A percentile compares a stretch with the other conserved stretches of the same genome.
phyloP scores from a whole-genome alignment of 1,140 invertebrate species.

The Danaus melanippus region DNA sequence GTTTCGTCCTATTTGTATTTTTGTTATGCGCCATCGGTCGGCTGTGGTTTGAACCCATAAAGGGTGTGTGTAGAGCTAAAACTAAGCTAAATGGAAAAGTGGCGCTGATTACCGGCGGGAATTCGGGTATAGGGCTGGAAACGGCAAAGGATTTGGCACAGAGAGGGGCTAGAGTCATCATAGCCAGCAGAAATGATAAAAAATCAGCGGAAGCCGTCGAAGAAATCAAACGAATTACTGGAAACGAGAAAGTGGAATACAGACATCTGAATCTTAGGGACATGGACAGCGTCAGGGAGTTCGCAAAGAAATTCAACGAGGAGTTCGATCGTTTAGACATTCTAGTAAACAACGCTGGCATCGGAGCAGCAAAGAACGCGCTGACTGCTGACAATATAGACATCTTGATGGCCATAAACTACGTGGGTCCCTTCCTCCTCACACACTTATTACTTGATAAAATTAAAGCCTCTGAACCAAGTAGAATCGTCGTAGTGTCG shows the following conservation, averaged over 20 bases:
- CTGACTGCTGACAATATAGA: slow-evolving; percentile 76
- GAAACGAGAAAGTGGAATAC: slow-evolving; percentile 20
- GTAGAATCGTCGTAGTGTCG: slow-evolving; percentile 79
- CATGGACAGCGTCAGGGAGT: slow-evolving; percentile 37
- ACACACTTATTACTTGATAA: slow-evolving; percentile 77
- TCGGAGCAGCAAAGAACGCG: slow-evolving; percentile 21
- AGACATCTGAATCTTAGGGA: slow-evolving; percentile 43
- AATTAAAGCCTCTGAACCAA: slow-evolving; percentile 54
- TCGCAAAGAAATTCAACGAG: slow-evolving; percentile 43
- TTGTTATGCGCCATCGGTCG: slow-evolving; percentile 2
- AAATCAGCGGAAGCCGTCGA: slow-evolving; percentile 22
- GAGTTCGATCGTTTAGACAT: slow-evolving; percentile 74
- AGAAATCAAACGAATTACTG: slow-evolving; percentile 16
- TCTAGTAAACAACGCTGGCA: slow-evolving; percentile 83
- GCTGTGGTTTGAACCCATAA: slow-evolving; percentile 15
- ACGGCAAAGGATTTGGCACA: slow-evolving; percentile 26
- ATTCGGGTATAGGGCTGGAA: slow-evolving; percentile 31
- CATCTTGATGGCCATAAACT: slow-evolving; percentile 75
- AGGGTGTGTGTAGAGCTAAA: slow-evolving; percentile 28
- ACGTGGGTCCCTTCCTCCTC: slow-evolving; percentile 78
- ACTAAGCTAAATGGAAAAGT: slow-evolving; percentile 25
- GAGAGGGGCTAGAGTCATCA: slow-evolving; percentile 28
- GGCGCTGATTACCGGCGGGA: slow-evolving; percentile 28
- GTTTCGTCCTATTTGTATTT: slow-evolving; percentile 3
- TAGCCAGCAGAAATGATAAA: slow-evolving; percentile 26